Evolutionary conservation across 2,113 vertebrate species (phyloP).

Genomic region (Syngnathoides biaculeatus): DNA sequence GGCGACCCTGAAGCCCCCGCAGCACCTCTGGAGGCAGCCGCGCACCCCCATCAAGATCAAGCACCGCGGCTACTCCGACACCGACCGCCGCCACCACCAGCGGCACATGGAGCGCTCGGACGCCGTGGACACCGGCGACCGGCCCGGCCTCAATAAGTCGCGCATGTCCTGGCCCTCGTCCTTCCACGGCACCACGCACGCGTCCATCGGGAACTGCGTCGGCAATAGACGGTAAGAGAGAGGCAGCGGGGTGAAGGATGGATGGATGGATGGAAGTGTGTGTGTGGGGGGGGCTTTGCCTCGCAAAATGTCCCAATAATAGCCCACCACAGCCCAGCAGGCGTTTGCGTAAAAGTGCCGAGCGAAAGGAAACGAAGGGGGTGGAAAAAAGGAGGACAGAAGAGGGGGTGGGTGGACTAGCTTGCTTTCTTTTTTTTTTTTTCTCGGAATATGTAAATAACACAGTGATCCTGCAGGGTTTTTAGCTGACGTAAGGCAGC

Average conservation of each 20-base stretch:
- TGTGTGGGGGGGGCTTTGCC: too few relatives aligned
- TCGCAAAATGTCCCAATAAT: constrained; percentile 47
- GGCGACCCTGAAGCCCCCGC: constrained; percentile 83
- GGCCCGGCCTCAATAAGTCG: constrained; percentile 86
- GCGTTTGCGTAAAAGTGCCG: constrained; percentile 57
- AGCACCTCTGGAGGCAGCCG: constrained; percentile 92
- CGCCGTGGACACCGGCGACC: constrained; percentile 89
- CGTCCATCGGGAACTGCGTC: constrained; percentile 74
- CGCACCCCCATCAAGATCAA: constrained; percentile 84
- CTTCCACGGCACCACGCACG: constrained; percentile 84
- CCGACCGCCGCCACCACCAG: constrained; percentile 76
- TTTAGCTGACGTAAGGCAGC: constrained; percentile 59
- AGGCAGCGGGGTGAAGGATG: not conserved
- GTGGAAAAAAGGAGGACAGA: not conserved
- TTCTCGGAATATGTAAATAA: constrained; percentile 54
- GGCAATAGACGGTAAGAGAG: constrained; percentile 76
- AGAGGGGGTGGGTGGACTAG: constrained; percentile 3
- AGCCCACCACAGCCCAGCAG: constrained; percentile 55
- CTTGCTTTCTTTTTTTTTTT: constrained; percentile 12
- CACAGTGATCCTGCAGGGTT: constrained; percentile 59
- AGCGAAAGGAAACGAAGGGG: not conserved
- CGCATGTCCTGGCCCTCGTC: constrained; percentile 97
- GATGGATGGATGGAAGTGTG: too few relatives aligned
- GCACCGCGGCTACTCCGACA: constrained; percentile 82
- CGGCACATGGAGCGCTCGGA: constrained; percentile 91